Percentiles rank a stretch among this genome's conserved stretches.
Evolutionary conservation across 2,113 vertebrate species (phyloP).

Genomic region (Donacobius atricapilla): DNA sequence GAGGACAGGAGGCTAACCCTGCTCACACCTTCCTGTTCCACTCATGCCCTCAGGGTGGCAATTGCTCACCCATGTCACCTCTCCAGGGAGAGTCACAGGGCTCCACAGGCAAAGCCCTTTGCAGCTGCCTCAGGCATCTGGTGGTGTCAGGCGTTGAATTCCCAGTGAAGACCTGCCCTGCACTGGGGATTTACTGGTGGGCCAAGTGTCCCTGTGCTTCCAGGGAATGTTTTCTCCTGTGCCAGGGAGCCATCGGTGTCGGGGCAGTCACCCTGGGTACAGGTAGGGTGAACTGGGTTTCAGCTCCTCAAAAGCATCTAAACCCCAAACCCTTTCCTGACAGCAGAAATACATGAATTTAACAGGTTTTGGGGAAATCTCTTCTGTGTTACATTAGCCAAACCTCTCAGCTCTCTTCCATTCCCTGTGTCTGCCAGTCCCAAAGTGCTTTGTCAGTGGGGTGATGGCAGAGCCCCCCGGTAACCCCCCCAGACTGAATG

Average conservation of each 20-base stretch:
- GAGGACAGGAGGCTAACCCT: background rate
- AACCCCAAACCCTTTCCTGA: rapidly evolving
- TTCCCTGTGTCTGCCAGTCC: background rate
- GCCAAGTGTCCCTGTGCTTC: background rate
- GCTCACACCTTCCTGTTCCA: background rate
- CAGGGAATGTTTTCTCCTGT: background rate
- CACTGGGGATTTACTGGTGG: background rate
- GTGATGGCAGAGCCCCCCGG: background rate
- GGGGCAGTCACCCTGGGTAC: background rate
- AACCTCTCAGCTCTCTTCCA: background rate
- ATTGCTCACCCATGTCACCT: background rate
- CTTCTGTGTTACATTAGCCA: background rate
- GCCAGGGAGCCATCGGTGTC: rapidly evolving
- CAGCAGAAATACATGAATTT: background rate
- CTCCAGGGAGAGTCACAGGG: background rate
- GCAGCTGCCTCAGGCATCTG: background rate
- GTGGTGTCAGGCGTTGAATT: background rate
- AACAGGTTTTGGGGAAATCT: background rate
- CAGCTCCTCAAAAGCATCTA: background rate
- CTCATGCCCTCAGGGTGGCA: background rate
- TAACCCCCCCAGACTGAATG: rapidly evolving
- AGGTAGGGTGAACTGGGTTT: background rate
- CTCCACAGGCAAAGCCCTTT: background rate
- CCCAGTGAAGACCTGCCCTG: background rate
- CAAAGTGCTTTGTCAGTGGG: background rate